Base-by-base conservation (phyloP, 2,888 invertebrate species). In the Baccha elongata region DNA sequence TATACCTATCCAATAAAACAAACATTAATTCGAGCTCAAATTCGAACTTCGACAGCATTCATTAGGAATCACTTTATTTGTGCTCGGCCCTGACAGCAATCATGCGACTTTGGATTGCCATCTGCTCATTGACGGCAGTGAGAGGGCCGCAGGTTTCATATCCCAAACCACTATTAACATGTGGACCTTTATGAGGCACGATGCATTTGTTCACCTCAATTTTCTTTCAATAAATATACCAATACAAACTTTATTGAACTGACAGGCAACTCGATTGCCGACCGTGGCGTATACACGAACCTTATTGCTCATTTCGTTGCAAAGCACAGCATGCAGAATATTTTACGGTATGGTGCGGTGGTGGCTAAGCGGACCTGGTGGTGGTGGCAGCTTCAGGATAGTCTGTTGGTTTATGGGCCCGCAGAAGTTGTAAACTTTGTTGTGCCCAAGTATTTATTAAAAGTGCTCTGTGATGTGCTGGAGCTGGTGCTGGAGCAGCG, bases 361-460 rank as follows among this genome's bases (percentile, higher is more conserved):
- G 29, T 13, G 29, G 23, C 26, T n/a, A 21, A 10, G 23, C n/a
- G 46, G 29, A 8, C 15, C 37, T 8, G 19, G 35, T 11, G 52
- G 0, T 10, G 23, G 44, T 17, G 40, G 40, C 2, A 42, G 32
- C 11, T 29, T 26, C 35, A 10, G 26, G 42, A 55, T 42, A 50
- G 65, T 65, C 75, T 81, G 75, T 81, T 81, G 71, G 81, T 81
- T 81, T 81, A 81, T 76, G 75, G 71, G 65, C 60, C 81, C 81
- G 21, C 71, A 71, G 75, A 67, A 53, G 81, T 75, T 81, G 67
- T 81, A 81, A 81, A 81, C 60, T 75, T 72, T 71, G 53, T 53
- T 76, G n/a, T 60, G 58, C 55, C 40, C 48, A 40, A 29, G 69
- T 60, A 71, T 65, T 80, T 80, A 68, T 73, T 69, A 52, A 69